Evolutionary conservation across 2,113 vertebrate species (phyloP).

Genomic region (Micronisus gabar): DNA sequence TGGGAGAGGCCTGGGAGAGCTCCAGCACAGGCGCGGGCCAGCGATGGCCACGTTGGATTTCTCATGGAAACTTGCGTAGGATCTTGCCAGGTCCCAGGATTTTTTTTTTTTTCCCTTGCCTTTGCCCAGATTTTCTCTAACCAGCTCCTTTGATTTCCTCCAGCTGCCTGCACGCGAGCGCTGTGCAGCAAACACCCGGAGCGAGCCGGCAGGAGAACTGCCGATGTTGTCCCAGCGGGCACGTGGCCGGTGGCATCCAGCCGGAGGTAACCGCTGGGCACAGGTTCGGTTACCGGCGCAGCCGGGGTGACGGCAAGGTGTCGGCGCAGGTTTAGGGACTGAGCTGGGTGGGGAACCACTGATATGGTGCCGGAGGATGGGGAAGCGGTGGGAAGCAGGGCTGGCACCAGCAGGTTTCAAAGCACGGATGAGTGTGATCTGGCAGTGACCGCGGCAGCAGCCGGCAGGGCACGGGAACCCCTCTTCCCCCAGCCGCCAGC

Average conservation of each 20-base stretch:
- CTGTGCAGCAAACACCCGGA: background rate
- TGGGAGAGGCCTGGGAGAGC: background rate
- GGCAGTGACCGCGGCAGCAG: accelerated
- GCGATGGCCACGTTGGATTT: background rate
- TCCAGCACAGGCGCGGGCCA: background rate
- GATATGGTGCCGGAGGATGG: background rate
- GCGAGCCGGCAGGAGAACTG: background rate
- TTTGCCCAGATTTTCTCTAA: constrained; percentile 51
- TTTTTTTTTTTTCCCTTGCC: background rate
- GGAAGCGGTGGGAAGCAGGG: background rate
- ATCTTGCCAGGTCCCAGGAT: constrained; percentile 51
- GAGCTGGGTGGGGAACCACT: background rate
- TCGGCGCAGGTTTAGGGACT: background rate
- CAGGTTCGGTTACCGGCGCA: background rate
- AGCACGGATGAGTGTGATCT: background rate
- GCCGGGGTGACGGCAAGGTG: background rate
- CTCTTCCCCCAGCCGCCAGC: accelerated
- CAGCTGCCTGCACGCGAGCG: constrained; percentile 37
- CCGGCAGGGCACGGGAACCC: background rate
- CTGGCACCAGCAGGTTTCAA: background rate
- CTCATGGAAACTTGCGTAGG: constrained; percentile 28
- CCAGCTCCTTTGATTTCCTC: constrained; percentile 10
- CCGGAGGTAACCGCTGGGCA: accelerated
- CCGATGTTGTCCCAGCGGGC: accelerated
- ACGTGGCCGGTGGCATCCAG: accelerated